These are phyloP conservation scores for Willisornis vidua DNA, from an alignment of 2,113 vertebrate species.

Conservation along the genomic window DNA sequence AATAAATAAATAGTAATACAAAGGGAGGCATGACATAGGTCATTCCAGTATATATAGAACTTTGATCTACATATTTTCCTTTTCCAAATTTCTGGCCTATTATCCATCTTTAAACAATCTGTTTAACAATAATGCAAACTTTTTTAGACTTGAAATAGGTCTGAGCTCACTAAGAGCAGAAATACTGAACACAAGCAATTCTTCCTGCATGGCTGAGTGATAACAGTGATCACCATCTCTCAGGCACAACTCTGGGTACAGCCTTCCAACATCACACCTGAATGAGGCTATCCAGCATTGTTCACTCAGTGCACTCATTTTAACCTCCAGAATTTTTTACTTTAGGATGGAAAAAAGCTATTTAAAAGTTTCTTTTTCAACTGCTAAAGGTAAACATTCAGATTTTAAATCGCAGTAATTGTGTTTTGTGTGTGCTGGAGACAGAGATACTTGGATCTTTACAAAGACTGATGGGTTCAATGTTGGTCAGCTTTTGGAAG, in stretches of 20 bases:
- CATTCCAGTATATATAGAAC: neutral
- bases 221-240: neutral
- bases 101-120: neutral
- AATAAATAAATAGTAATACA: neutral
- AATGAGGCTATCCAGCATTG: neutral
- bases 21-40: neutral
- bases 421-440: neutral
- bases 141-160: neutral
- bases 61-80: neutral
- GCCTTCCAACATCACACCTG: neutral
- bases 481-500: neutral
- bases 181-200: neutral
- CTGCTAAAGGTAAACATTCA: neutral
- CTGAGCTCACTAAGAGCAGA: neutral
- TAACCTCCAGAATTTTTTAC: neutral
- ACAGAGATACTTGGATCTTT: neutral
- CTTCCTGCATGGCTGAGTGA: neutral
- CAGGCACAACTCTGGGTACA: neutral
- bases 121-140: neutral
- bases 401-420: neutral
- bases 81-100: neutral
- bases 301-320: neutral
- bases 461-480: neutral
- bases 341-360: neutral
- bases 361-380: neutral